These are phyloP conservation scores for Macquaria ambigua DNA, from an alignment of 2,113 vertebrate genomes.

Conservation along the genomic window DNA sequence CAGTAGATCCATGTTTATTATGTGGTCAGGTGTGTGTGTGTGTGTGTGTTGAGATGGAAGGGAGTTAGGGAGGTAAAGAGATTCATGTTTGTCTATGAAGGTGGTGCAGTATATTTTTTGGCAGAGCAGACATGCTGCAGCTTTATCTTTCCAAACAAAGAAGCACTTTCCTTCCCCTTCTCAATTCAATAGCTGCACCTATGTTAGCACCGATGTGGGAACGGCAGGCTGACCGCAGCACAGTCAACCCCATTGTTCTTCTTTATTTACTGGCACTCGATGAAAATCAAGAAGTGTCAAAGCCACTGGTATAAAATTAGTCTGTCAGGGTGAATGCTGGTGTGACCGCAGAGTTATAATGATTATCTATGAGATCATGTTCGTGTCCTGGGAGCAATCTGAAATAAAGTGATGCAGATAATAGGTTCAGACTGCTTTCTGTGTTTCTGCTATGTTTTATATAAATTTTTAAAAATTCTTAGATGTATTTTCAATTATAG, in stretches of 20 bases:
- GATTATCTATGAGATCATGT: constrained; percentile 45
- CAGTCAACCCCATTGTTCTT: constrained; percentile 77
- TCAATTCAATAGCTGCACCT: constrained; percentile 81
- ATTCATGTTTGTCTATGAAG: constrained; percentile 34
- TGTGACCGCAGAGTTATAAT: constrained; percentile 53
- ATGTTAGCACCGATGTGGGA: constrained; percentile 70
- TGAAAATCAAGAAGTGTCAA: constrained; percentile 85
- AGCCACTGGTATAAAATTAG: constrained; percentile 63
- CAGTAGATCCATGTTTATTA: background rate
- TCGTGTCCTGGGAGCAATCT: constrained; percentile 17
- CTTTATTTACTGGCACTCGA: constrained; percentile 82
- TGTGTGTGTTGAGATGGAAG: background rate
- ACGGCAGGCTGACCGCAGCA: constrained; percentile 77
- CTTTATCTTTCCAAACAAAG: constrained; percentile 84
- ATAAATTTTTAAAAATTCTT: background rate
- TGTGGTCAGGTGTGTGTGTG: constrained; percentile 2
- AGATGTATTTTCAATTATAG: background rate
- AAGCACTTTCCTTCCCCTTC: constrained; percentile 86
- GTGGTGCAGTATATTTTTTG: constrained; percentile 59
- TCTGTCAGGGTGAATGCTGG: constrained; percentile 35
- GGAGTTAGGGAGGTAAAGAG: background rate
- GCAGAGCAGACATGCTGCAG: constrained; percentile 45
- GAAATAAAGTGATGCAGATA: background rate
- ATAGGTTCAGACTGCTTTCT: background rate
- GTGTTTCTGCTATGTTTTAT: background rate